Evolutionary conservation across 2,113 vertebrate genomes (phyloP).

Genomic region (Pithys albifrons): DNA sequence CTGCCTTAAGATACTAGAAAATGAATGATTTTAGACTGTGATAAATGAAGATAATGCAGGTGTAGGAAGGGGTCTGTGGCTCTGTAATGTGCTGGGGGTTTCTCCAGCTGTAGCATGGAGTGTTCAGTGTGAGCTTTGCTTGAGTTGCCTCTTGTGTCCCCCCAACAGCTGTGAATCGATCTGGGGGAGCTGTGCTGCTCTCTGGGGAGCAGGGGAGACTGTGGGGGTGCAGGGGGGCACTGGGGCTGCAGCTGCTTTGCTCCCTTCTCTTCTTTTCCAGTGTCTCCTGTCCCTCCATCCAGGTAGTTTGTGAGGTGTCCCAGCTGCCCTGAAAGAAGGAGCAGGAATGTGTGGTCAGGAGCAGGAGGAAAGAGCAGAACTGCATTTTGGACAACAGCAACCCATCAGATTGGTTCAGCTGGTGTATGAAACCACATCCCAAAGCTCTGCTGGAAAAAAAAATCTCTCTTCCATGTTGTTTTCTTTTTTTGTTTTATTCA

Average conservation of each 20-base stretch:
- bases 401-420: background rate
- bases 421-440: background rate
- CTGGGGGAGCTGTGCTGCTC: background rate
- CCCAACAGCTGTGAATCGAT: background rate
- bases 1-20: background rate
- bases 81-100: background rate
- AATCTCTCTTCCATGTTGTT: background rate
- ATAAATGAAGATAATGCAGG: background rate
- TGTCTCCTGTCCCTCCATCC: background rate
- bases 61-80: background rate
- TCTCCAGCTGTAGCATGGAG: background rate
- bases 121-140: background rate
- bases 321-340: background rate
- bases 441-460: background rate
- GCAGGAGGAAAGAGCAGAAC: background rate
- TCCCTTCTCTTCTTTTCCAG: background rate
- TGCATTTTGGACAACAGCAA: background rate
- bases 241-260: background rate
- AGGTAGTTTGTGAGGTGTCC: background rate
- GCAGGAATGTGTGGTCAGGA: background rate
- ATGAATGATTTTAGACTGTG: background rate
- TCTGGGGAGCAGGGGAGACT: background rate
- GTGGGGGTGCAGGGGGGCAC: background rate
- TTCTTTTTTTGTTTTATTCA: background rate
- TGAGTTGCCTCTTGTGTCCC: background rate